These are phyloP conservation scores for Dromococcyx pavoninus DNA, from an alignment of 2,797 vertebrate species.

Conservation along the genomic window DNA sequence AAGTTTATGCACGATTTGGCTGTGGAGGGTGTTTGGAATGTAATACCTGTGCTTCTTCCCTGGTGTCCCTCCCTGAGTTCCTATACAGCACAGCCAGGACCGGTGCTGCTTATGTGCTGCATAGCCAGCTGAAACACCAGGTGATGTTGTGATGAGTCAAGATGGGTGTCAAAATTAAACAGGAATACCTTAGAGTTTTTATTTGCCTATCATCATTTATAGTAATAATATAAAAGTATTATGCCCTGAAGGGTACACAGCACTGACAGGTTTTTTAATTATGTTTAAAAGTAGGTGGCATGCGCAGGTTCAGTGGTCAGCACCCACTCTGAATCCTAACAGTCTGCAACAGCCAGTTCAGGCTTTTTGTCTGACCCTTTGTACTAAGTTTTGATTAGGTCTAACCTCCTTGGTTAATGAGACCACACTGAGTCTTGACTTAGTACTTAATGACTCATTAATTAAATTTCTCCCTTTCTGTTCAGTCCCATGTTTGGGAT, in stretches of 20 bases:
- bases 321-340: background rate
- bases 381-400: slow-evolving; percentile 28
- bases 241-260: background rate
- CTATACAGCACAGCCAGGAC: background rate
- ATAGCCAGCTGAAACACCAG: background rate
- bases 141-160: background rate
- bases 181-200: background rate
- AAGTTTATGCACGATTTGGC: background rate
- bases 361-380: background rate
- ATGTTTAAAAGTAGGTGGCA: background rate
- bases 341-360: background rate
- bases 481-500: background rate
- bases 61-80: background rate
- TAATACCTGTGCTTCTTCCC: background rate
- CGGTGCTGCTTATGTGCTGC: rapidly evolving
- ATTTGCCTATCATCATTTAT: background rate
- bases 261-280: background rate
- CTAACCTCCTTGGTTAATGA: slow-evolving; percentile 31
- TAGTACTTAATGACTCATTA: background rate
- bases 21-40: background rate
- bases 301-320: background rate
- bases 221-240: too few species aligned
- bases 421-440: background rate
- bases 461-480: slow-evolving; percentile 13
- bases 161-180: background rate